Base-by-base conservation (phyloP, 2,113 vertebrate species). In the Heterotilapia buettikoferi region DNA sequence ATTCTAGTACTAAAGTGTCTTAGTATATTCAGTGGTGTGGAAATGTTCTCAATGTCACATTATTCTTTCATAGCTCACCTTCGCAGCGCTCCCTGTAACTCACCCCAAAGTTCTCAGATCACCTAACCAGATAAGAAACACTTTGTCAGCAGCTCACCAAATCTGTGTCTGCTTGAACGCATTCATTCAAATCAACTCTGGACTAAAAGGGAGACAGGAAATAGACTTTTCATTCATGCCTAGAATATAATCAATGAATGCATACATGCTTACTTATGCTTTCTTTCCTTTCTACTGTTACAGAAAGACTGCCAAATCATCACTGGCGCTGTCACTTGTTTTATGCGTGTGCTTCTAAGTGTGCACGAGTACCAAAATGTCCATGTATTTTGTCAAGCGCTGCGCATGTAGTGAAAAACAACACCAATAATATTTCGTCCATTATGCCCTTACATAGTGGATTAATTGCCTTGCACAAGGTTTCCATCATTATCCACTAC, bases 41-140 rank as follows among this genome's bases (percentile, higher is more conserved):
- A 95, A 93, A 93, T 84, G 87, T 92, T 96, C 96, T 96, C 96
- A 87, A 85, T 96, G 92, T 96, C 96, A 94, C 95, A 97, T 97
- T 96, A 96, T 96, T 97, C 95, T 96, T 96, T 96, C 89, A 96
- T 96, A 93, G 95, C 90, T 92, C 91, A 86, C 94, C 95, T 94
- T 91, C 80, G 92, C 91, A 54, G 88, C 80, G 87, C 85, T 90
- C 89, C 86, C 91, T 95, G 94, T 94, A 96, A 95, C 95, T 94
- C 94, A 95, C 93, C 96, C 94, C 91, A 89, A 91, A 90, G 91
- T 94, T 94, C 96, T 96, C 96, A 96, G 96, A 97, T 96, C 96
- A 96, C 96, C 94, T 91, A 66, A 83, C 83, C 92, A 92, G 96
- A 97, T 96, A 96, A 94, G 92, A 92, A 94, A 83, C 92, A 92